phyloP scores from a whole-genome alignment of 2,113 vertebrate genomes.

The Tachysurus fulvidraco region DNA sequence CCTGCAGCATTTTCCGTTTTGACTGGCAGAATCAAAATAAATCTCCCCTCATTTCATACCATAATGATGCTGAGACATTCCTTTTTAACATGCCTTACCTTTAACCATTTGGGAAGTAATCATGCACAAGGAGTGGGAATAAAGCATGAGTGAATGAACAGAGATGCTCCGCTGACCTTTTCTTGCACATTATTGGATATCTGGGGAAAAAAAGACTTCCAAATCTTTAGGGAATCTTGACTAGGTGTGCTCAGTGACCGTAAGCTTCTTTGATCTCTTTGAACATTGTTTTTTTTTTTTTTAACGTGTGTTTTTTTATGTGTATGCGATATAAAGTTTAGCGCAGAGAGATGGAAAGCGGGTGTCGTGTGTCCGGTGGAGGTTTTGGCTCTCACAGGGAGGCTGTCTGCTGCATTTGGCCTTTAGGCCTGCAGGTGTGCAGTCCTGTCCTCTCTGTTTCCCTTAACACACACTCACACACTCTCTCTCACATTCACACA shows the following conservation, averaged over 20 bases:
- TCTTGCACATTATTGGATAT: constrained; percentile 77
- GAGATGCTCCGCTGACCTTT: constrained; percentile 79
- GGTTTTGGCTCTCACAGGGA: constrained; percentile 63
- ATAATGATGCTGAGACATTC: constrained; percentile 59
- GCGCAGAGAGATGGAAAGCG: not conserved
- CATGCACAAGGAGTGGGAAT: constrained; percentile 74
- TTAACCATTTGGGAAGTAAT: constrained; percentile 77
- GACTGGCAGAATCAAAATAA: constrained; percentile 71
- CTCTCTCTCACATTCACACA: constrained; percentile 13
- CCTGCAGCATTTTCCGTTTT: constrained; percentile 68
- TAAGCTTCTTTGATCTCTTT: constrained; percentile 63
- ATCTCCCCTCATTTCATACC: constrained; percentile 44
- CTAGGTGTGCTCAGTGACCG: constrained; percentile 65
- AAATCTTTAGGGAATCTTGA: constrained; percentile 75
- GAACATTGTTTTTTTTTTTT: constrained; percentile 14
- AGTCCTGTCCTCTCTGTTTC: constrained; percentile 37
- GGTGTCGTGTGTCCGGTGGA: constrained; percentile 48
- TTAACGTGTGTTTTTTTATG: not conserved
- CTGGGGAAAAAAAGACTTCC: constrained; percentile 54
- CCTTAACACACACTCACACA: not conserved
- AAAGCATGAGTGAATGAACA: constrained; percentile 76
- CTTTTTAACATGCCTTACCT: constrained; percentile 73
- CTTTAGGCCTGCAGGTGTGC: constrained; percentile 70
- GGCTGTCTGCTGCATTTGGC: constrained; percentile 68
- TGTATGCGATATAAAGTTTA: constrained; percentile 34